These are phyloP conservation scores for Alces alces DNA, from an alignment of 2,113 vertebrate species.

Conservation along the genomic window DNA sequence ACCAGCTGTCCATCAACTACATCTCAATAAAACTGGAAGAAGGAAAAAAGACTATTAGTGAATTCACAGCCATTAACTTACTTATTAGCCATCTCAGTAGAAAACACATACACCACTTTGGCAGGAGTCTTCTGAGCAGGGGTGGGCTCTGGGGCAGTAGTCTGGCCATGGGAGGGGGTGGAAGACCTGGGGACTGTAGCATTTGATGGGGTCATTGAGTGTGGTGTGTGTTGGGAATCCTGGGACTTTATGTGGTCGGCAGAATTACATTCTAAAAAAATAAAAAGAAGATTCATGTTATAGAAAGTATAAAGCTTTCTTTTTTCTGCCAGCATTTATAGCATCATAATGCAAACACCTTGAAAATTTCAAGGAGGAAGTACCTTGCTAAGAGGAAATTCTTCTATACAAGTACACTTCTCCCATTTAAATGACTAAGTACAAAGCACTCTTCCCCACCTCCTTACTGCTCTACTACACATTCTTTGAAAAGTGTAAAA, in stretches of 20 bases:
- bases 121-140: constrained; percentile 92
- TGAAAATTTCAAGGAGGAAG: constrained; percentile 25
- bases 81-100: constrained; percentile 99
- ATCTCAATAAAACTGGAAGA: too few species aligned
- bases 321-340: constrained; percentile 25
- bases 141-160: constrained; percentile 86
- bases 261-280: constrained; percentile 92
- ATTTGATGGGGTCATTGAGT: constrained; percentile 90
- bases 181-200: constrained; percentile 85
- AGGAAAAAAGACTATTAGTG: too few species aligned
- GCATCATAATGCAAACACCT: constrained; percentile 35
- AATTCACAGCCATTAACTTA: constrained; percentile 79
- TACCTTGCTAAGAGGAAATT: neutral
- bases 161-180: constrained; percentile 94
- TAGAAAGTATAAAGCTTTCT: neutral
- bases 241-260: constrained; percentile 91
- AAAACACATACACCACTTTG: constrained; percentile 99
- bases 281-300: constrained; percentile 29
- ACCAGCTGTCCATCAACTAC: neutral
- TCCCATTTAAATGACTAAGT: neutral
- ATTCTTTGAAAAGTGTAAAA: neutral
- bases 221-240: constrained; percentile 87
- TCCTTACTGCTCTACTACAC: neutral
- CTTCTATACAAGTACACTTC: neutral
- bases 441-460: neutral